These are phyloP conservation scores for Synergus umbraculus DNA, from an alignment of 2,888 invertebrate genomes.

Conservation along the genomic window DNA sequence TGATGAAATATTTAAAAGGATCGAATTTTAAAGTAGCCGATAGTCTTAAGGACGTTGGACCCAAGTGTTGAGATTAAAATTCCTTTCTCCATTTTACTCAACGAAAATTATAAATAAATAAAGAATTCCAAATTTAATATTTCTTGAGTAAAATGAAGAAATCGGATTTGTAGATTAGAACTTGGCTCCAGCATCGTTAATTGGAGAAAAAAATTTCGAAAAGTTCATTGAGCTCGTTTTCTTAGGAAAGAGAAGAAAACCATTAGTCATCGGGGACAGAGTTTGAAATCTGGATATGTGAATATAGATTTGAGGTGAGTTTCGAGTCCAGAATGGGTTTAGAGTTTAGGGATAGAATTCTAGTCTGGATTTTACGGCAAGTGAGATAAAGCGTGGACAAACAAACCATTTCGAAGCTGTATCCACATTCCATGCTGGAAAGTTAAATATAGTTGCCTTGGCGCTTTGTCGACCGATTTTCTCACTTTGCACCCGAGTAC, in stretches of 20 bases:
- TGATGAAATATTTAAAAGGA: background rate
- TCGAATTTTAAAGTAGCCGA: no score
- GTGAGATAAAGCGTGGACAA: constrained; percentile 38
- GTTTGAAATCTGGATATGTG: background rate
- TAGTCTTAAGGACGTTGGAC: no score
- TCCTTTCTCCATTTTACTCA: no score
- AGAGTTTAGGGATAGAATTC: background rate
- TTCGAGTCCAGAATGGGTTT: background rate
- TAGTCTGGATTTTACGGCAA: background rate
- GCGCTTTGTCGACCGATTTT: constrained; percentile 32
- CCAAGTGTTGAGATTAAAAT: no score
- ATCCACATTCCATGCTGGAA: constrained; percentile 54
- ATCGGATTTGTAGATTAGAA: no score
- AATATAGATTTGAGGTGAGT: background rate
- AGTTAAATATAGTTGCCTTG: constrained; percentile 36
- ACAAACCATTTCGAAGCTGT: constrained; percentile 57
- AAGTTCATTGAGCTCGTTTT: no score
- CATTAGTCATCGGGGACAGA: background rate
- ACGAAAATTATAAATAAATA: no score
- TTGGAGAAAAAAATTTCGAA: no score
- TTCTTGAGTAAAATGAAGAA: no score
- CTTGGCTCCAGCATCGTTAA: no score
- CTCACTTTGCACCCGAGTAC: constrained; percentile 36
- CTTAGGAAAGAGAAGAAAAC: background rate
- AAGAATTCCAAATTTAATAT: no score